Percentiles rank a stretch among this genome's conserved stretches.
Conservation (phyloP, 2,888 invertebrate genomes). For the Pachliopta kotzebuea region DNA sequence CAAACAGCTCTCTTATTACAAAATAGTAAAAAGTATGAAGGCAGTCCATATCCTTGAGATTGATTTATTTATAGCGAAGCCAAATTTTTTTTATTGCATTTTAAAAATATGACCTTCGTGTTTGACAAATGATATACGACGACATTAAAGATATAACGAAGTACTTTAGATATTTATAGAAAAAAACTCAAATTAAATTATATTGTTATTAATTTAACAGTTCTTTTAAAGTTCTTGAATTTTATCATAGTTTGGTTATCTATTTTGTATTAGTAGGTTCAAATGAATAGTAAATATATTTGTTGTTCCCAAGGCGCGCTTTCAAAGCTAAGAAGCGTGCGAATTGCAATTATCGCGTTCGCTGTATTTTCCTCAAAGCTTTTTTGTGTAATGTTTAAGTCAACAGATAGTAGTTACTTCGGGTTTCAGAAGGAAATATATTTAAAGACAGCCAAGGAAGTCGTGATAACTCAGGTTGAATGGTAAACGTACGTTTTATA, state of each 20-base stretch:
- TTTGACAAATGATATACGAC: conserved; percentile 1
- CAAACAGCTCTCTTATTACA: conserved; percentile 18
- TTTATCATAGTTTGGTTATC: not conserved
- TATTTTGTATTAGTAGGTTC: not conserved
- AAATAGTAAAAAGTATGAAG: conserved; percentile 12
- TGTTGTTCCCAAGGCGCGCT: conserved; percentile 2
- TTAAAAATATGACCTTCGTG: conserved; percentile 8
- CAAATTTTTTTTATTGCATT: conserved; percentile 10
- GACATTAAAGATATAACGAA: not conserved
- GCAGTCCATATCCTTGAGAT: not conserved
- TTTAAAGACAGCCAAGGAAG: not conserved
- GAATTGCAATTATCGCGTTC: conserved; percentile 10
- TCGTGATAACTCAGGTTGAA: too few relatives aligned
- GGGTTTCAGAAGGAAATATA: conserved; percentile 3
- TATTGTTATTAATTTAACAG: not conserved
- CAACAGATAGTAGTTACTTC: not conserved
- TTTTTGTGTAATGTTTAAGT: conserved; percentile 9
- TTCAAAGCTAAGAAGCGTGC: conserved; percentile 5
- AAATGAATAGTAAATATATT: not conserved
- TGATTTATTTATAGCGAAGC: conserved; percentile 18
- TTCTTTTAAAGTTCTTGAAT: too few relatives aligned
- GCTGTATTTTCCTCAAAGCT: conserved; percentile 7
- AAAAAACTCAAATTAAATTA: not conserved
- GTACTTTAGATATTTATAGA: not conserved
- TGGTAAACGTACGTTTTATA: too few relatives aligned